Evolutionary conservation across 1,140 invertebrate species (phyloP), one percentile per base, ranked within the genome.

Genomic region (Lepidurus arcticus): DNA sequence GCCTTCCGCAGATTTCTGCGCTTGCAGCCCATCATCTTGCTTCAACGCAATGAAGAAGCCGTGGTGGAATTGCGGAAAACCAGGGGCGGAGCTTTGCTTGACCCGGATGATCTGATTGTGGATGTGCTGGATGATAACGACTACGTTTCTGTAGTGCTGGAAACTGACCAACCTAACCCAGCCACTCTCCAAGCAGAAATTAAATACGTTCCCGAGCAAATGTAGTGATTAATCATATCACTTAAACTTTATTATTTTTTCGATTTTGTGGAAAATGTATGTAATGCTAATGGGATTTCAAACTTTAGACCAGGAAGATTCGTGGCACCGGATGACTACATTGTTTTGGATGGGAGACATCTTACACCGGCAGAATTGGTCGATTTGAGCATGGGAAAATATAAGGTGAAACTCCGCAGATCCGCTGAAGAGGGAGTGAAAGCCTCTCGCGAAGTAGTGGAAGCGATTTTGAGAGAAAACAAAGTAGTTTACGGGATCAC

Each of bases 401-500:
- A 86, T 81, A 87, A 88, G 83, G 89, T 91, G 42, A 89, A 87
- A 87, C 80, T 91, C 16, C 87, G 88, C 10, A 82, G 84, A 47
- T 89, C 90, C 79, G 84, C 89, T 5, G 85, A 88, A 81, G 83
- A 87, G 47, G 86, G 86, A 47, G 87, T 91, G 0, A 84, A 83
- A 43, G 87, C 86, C 77, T 85, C 89, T 5, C 83, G 90, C 81
- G 83, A 85, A 5, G 80, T 91, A 24, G 84, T 91, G n/a, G 90
- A 91, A 77, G 86, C 87, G 75, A 89, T 91, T 79, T 82, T 91
- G 24, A 83, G 85, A 80, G 88, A 89, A 81, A 89, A 90, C 79
- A 88, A 88, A 87, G 89, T 90, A 79, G 91, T 91, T 7, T 92
- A 92, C 84, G 92, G 91, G 24, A 89, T 92, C 45, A 93, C 91